Evolutionary conservation across 2,888 invertebrate species (phyloP).

Genomic region (Cheilosia impressa): DNA sequence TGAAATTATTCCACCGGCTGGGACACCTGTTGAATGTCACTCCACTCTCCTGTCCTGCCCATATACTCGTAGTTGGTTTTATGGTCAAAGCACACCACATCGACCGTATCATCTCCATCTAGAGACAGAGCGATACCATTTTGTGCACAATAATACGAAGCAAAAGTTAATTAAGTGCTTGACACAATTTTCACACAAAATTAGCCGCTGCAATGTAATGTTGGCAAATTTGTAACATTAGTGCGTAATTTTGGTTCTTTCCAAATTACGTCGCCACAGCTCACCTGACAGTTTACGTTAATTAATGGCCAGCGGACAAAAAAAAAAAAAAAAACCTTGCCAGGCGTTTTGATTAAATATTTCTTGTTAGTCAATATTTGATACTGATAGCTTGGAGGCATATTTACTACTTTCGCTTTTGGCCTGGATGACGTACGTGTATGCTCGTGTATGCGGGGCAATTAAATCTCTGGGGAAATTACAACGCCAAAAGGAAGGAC

Average conservation of each 20-base stretch:
- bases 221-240: conserved; percentile 25
- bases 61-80: conserved; percentile 13
- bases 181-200: conserved; percentile 67
- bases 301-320: conserved; percentile 12
- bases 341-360: conserved; percentile 46
- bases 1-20: conserved; percentile 31
- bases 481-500: conserved; percentile 10
- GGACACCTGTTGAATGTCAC: conserved; percentile 42
- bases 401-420: conserved; percentile 21
- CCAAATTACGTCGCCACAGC: conserved; percentile 4
- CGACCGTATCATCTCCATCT: conserved; percentile 15
- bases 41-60: not conserved
- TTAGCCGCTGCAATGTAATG: conserved; percentile 32
- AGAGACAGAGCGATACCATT: conserved; percentile 1
- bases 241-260: conserved; percentile 23
- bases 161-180: conserved; percentile 61
- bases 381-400: conserved; percentile 23
- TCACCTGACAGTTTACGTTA: conserved; percentile 42
- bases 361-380: conserved; percentile 54
- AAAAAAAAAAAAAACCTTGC: not conserved
- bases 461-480: conserved; percentile 45
- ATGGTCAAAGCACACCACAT: conserved; percentile 18
- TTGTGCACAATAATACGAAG: conserved; percentile 27
- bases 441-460: conserved; percentile 5
- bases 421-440: not conserved